These are phyloP conservation scores for Drosophila prostipennis DNA, from an alignment of 2,888 invertebrate species.

Conservation along the genomic window DNA sequence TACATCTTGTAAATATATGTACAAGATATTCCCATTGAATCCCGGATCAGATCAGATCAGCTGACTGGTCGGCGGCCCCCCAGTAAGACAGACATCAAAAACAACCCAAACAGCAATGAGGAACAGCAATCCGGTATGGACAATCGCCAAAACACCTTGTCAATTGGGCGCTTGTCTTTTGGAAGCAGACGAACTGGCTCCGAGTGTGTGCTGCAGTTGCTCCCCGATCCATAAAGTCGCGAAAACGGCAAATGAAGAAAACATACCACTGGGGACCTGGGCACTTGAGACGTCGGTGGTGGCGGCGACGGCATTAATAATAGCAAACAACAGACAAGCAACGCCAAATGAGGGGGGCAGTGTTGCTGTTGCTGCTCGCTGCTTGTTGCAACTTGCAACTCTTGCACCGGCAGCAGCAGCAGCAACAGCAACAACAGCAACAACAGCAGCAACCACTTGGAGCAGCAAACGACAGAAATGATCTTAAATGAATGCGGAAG, in stretches of 20 bases:
- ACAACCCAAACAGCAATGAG: constrained; percentile 16
- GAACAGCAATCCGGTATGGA: constrained; percentile 35
- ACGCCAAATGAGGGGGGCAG: constrained; percentile 72
- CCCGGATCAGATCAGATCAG: background rate
- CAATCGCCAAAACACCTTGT: constrained; percentile 48
- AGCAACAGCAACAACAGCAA: constrained; percentile 50
- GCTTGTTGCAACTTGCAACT: constrained; percentile 53
- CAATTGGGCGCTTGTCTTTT: constrained; percentile 63
- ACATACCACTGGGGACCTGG: constrained; percentile 34
- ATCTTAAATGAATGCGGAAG: constrained; percentile 84
- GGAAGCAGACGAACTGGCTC: constrained; percentile 52
- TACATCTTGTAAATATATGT: no score
- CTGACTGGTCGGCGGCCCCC: constrained; percentile 7
- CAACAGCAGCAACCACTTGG: constrained; percentile 63
- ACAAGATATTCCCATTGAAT: constrained; percentile 2
- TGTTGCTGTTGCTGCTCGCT: constrained; percentile 48
- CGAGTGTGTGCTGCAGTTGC: constrained; percentile 58
- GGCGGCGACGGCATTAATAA: constrained; percentile 68
- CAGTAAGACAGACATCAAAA: constrained; percentile 17
- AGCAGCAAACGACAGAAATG: constrained; percentile 82
- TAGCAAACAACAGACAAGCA: constrained; percentile 67
- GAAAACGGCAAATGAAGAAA: constrained; percentile 58
- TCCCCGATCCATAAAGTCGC: constrained; percentile 69
- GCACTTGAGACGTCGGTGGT: constrained; percentile 44
- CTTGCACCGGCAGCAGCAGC: constrained; percentile 56